Percentiles rank a stretch among this genome's conserved stretches.
Evolutionary conservation across 2,888 invertebrate genomes (phyloP).

Genomic region (Mechanitis mazaeus): DNA sequence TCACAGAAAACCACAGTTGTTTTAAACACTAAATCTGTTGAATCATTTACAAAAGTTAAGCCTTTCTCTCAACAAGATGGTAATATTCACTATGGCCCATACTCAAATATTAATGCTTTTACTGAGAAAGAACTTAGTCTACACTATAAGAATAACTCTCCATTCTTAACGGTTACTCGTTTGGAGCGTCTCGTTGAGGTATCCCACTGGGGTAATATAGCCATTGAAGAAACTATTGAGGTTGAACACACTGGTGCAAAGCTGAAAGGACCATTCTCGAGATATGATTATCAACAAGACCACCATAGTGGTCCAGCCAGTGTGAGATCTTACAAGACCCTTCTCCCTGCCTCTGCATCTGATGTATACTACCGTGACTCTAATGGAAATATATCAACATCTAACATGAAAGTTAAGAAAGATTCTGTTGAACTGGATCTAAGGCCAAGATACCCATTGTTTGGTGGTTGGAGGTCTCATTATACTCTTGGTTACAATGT

Average conservation of each 20-base stretch:
- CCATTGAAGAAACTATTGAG: slow-evolving; percentile 95
- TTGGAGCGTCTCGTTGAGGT: slow-evolving; percentile 94
- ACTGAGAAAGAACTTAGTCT: slow-evolving; percentile 81
- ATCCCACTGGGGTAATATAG: slow-evolving; percentile 99
- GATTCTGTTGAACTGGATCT: slow-evolving; percentile 97
- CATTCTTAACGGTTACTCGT: slow-evolving; percentile 94
- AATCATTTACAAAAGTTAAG: slow-evolving; percentile 88
- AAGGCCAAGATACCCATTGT: slow-evolving; percentile 97
- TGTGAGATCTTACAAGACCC: slow-evolving; percentile 93
- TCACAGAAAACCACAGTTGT: slow-evolving; percentile 89
- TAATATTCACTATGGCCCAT: slow-evolving; percentile 93
- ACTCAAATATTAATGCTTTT: slow-evolving; percentile 81
- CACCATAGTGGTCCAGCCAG: slow-evolving; percentile 91
- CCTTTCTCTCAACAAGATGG: slow-evolving; percentile 88
- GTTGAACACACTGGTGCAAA: slow-evolving; percentile 94
- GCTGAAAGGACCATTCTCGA: slow-evolving; percentile 95
- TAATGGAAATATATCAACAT: slow-evolving; percentile 99
- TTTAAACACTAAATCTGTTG: slow-evolving; percentile 86
- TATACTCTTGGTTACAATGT: slow-evolving; percentile 98
- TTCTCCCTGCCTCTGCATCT: slow-evolving; percentile 90
- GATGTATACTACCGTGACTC: slow-evolving; percentile 98
- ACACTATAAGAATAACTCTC: slow-evolving; percentile 97
- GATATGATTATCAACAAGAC: slow-evolving; percentile 98
- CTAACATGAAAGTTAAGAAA: slow-evolving; percentile 89
- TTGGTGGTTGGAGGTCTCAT: slow-evolving; percentile 99